A percentile compares a stretch with the other conserved stretches of the same genome.
These are phyloP conservation scores for Calidris pugnax DNA, from an alignment of 2,113 vertebrate genomes.

Conservation along the genomic window DNA sequence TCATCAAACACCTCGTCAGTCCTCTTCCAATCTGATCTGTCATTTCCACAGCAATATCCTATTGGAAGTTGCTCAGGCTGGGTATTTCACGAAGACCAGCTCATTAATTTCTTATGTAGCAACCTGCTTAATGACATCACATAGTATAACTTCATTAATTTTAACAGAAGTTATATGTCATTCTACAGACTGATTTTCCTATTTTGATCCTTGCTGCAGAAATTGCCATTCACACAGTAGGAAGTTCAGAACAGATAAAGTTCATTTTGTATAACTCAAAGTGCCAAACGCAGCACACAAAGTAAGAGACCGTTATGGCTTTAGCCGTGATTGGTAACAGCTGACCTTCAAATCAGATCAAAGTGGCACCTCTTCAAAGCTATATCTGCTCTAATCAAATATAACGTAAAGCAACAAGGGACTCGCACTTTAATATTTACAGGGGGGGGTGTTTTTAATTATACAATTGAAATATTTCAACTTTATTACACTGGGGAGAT, in stretches of 20 bases:
- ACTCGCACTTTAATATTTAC: background rate
- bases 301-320: background rate
- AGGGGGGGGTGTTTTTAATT: conserved; percentile 12
- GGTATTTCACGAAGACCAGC: background rate
- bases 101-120: background rate
- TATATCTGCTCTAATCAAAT: background rate
- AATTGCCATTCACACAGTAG: background rate
- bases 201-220: background rate
- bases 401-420: background rate
- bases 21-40: background rate
- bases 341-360: background rate
- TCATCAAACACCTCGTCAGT: background rate
- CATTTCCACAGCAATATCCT: background rate
- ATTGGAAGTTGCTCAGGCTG: background rate
- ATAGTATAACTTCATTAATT: background rate
- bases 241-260: background rate
- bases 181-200: background rate
- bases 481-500: background rate
- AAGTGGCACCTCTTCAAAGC: background rate
- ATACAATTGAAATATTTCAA: conserved; percentile 20
- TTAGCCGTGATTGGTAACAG: background rate
- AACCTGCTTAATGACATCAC: background rate
- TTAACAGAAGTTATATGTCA: background rate
- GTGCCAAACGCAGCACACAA: background rate
- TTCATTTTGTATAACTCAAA: background rate